phyloP scores from a whole-genome alignment of 1,140 invertebrate genomes.

The Leptopilina clavipes region DNA sequence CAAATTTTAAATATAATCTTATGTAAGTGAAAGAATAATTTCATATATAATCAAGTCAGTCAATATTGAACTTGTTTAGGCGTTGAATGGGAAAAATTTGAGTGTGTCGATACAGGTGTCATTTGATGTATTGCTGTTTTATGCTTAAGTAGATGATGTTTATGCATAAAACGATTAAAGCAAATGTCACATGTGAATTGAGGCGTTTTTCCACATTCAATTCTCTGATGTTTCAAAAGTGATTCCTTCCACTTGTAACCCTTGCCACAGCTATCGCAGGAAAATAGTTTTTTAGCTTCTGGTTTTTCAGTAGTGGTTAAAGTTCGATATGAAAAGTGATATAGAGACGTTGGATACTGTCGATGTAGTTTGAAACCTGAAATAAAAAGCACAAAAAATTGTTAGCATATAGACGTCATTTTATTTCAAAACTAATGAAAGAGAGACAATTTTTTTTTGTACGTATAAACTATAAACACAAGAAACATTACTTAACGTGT shows the following conservation, averaged over 20 bases:
- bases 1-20: too few species aligned
- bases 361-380: constrained; percentile 11
- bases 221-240: constrained; percentile 71
- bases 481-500: neutral
- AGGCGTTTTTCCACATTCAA: constrained; percentile 69
- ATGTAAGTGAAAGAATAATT: neutral
- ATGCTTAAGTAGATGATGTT: constrained; percentile 68
- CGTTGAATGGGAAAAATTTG: neutral
- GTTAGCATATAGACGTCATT: neutral
- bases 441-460: too few species aligned
- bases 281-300: constrained; percentile 25
- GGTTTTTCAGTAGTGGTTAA: neutral
- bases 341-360: neutral
- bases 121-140: constrained; percentile 59
- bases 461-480: neutral
- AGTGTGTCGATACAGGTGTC: neutral
- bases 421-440: neutral
- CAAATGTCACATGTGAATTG: constrained; percentile 71
- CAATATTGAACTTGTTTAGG: constrained; percentile 1
- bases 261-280: constrained; percentile 73
- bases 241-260: constrained; percentile 77
- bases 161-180: constrained; percentile 68
- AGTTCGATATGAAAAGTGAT: neutral
- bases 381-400: neutral
- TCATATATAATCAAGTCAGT: neutral